Conservation (phyloP, 2,888 invertebrate genomes). For the Chydorus sphaericus region DNA sequence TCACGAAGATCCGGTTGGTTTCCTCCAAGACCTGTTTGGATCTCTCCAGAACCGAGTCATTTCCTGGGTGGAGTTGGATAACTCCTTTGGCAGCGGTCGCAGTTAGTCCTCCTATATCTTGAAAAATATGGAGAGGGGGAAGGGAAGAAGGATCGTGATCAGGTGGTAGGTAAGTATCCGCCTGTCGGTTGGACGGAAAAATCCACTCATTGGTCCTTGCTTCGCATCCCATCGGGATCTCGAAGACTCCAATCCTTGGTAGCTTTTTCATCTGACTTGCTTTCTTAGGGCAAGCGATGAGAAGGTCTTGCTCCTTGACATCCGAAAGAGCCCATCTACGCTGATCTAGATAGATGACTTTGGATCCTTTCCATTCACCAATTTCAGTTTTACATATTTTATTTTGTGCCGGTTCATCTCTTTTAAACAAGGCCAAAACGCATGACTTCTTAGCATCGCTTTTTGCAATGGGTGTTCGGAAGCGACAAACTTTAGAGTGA, state of each 20-base stretch:
- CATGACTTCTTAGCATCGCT: not conserved
- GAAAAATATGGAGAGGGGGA: too few species aligned
- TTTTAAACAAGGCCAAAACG: not conserved
- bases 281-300: not conserved
- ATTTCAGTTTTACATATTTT: not conserved
- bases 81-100: too few species aligned
- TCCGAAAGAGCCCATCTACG: not conserved
- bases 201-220: not conserved
- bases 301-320: not conserved
- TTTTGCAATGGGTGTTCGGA: not conserved
- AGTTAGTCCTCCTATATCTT: too few species aligned
- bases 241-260: not conserved
- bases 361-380: not conserved
- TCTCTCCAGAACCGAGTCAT: too few species aligned
- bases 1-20: too few species aligned
- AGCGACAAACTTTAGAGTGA: not conserved
- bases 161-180: too few species aligned
- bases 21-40: too few species aligned
- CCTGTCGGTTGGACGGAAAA: not conserved
- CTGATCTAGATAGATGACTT: not conserved
- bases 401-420: not conserved
- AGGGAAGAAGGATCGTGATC: too few species aligned
- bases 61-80: too few species aligned
- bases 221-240: not conserved
- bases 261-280: not conserved